phyloP scores from a whole-genome alignment of 2,113 vertebrate species.

The Muntiacus muntjak region DNA sequence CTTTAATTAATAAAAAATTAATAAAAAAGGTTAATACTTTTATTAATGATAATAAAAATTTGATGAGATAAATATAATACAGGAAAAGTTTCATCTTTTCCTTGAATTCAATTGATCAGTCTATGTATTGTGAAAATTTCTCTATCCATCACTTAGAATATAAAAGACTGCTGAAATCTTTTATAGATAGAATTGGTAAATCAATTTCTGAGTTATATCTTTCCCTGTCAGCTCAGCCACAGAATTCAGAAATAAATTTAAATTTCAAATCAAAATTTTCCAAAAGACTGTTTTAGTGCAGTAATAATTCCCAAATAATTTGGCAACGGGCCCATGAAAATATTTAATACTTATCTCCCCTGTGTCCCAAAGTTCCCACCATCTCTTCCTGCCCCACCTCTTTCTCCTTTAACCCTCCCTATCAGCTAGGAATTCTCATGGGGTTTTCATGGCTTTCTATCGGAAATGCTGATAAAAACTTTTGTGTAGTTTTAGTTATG shows the following conservation, averaged over 20 bases:
- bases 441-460: not conserved
- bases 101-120: not conserved
- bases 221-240: not conserved
- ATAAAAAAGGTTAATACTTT: not conserved
- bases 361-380: not conserved
- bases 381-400: constrained; percentile 30
- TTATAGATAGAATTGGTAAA: not conserved
- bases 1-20: not conserved
- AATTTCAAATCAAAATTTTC: constrained; percentile 28
- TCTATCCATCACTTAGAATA: not conserved
- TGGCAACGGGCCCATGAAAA: constrained; percentile 38
- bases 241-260: not conserved
- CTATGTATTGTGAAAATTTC: not conserved
- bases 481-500: not conserved
- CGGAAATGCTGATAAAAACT: not conserved
- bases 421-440: not conserved
- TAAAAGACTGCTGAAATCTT: not conserved
- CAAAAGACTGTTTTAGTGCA: not conserved
- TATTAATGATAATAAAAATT: not conserved
- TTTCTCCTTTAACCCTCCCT: not conserved
- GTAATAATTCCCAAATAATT: not conserved
- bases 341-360: not conserved
- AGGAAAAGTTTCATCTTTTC: not conserved
- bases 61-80: not conserved
- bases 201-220: not conserved